Evolutionary conservation across 2,797 vertebrate species (phyloP).

Genomic region (Semotilus atromaculatus): DNA sequence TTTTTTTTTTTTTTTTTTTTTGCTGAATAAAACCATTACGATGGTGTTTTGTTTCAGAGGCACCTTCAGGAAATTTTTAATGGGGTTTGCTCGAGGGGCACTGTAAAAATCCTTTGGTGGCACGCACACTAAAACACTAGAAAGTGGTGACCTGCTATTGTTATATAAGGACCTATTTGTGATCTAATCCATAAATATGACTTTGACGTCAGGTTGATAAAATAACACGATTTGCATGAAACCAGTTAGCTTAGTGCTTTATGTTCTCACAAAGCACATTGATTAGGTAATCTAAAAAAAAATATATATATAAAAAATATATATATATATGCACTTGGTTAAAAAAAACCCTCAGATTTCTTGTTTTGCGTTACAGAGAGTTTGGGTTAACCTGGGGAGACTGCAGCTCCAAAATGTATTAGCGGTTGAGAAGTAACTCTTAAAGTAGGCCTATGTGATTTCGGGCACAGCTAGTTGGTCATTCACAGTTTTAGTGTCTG

Average conservation of each 20-base stretch:
- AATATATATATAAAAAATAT: too few relatives aligned
- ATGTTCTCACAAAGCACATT: neutral
- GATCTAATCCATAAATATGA: neutral
- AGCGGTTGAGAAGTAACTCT: neutral
- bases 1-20: too few relatives aligned
- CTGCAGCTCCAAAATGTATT: neutral
- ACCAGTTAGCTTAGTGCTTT: neutral
- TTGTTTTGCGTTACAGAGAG: neutral
- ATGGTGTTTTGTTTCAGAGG: conserved; percentile 4
- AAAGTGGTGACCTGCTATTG: neutral
- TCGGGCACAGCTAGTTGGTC: neutral
- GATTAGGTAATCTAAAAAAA: neutral
- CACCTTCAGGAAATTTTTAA: neutral
- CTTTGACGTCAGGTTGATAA: neutral
- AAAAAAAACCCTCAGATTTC: neutral
- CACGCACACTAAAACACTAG: neutral
- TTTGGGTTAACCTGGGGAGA: neutral
- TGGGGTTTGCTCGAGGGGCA: neutral
- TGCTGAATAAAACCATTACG: conserved; percentile 20
- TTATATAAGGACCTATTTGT: neutral
- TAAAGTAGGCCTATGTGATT: neutral
- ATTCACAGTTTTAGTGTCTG: neutral
- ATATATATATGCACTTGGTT: neutral
- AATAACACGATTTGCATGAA: neutral
- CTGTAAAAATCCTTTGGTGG: neutral